Percentiles rank a stretch among this genome's conserved stretches.
phyloP scores from a whole-genome alignment of 30 jellyfish, hydroid and myxozoan genomes.

The Turritopsis dohrnii region DNA sequence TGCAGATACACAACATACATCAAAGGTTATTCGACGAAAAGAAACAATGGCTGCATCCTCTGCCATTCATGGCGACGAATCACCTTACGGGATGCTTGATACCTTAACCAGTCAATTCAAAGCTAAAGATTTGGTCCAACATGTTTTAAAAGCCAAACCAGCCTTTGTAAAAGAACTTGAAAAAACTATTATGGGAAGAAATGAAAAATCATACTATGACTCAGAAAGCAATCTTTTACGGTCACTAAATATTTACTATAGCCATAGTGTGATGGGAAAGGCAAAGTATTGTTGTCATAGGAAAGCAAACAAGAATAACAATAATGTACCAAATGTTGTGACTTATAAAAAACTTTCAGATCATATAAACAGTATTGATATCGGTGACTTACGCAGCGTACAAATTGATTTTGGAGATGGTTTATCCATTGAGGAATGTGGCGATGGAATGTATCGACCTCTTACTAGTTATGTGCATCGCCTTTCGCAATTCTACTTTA shows the following conservation, averaged over 20 bases:
- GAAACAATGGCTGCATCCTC: not conserved
- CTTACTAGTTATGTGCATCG: not conserved
- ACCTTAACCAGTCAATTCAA: not conserved
- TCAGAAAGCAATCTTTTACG: not conserved
- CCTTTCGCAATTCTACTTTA: not conserved
- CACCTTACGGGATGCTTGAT: not conserved
- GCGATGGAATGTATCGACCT: not conserved
- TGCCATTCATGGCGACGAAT: not conserved
- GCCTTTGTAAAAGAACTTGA: not conserved
- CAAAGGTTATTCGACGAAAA: not conserved
- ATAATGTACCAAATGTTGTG: not conserved
- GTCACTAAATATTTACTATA: not conserved
- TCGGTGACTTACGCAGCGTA: not conserved
- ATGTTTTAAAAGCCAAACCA: not conserved
- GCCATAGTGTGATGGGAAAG: not conserved
- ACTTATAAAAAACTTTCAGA: not conserved
- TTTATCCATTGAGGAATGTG: rapidly evolving
- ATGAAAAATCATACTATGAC: not conserved
- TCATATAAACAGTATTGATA: not conserved
- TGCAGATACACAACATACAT: not conserved
- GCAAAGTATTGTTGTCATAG: not conserved
- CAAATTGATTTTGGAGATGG: rapidly evolving
- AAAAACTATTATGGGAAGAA: not conserved
- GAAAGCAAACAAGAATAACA: not conserved
- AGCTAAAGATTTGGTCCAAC: not conserved